Base-by-base conservation (phyloP, 2,113 vertebrate genomes). In the Neotragus moschatus region DNA sequence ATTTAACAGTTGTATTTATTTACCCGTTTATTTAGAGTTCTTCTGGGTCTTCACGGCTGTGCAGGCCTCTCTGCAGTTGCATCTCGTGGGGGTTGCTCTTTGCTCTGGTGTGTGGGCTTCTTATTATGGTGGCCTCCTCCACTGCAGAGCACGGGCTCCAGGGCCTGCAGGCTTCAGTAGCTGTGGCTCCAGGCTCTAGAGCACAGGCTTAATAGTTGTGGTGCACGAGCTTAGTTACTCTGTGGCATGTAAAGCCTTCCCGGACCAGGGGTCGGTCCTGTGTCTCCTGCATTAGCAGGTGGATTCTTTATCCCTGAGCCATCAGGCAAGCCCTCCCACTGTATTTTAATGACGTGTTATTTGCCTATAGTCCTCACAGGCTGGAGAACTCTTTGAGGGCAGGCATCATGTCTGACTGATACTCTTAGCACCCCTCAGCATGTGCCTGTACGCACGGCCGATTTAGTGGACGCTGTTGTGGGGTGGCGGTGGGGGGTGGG, bases 401-500 rank as follows among this genome's bases (percentile, higher is more conserved):
- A 36, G 88, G 39, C 73, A 51, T 17, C 43, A 19, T 28, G 3
- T 84, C 39, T 19, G 45, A 49, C 45, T 19, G 12, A 5, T 61
- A 47, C 45, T 53, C 53, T 49, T 16, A 47, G 70, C 81, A 30
- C 43, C 8, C 2, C 4, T 15, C 7, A 79, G 49, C 51, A 55
- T 5, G n/a, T 49, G 21, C 58, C 39, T 1, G 28, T 47, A 30
- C 2, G 3, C 1, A 26, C 13, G 45, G 19, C 47, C n/a, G n/a
- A n/a, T 19, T 30, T 39, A 17, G 12, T 23, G 84, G 77, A 28
- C 3, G 1, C 6, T 11, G 19, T 2, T 1, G 23, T 1, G 0
- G 12, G 1, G 1, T n/a, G n/a, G n/a, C n/a, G n/a, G n/a, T n/a
- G n/a, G 21, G 1, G 6, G 19, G 3, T 5, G 56, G 6, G 14